These are phyloP conservation scores for Itoplectis maculator DNA, from an alignment of 2,888 invertebrate species.

Conservation along the genomic window DNA sequence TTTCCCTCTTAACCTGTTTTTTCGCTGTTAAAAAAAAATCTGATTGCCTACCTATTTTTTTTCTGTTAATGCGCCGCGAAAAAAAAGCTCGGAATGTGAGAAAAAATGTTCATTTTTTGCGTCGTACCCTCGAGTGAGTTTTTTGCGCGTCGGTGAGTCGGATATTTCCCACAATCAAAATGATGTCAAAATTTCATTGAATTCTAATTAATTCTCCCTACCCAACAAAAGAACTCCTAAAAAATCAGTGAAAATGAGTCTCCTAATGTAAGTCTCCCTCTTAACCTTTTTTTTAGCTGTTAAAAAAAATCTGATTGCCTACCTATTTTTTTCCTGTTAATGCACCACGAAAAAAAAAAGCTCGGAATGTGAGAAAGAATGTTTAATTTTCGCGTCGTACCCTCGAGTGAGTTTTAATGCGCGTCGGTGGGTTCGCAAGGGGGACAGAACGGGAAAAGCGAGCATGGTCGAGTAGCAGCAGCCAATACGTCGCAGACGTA, in stretches of 20 bases:
- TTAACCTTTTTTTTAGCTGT: too few species aligned
- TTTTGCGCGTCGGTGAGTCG: background rate
- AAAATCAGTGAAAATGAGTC: too few species aligned
- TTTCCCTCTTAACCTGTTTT: too few species aligned
- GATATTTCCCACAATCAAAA: background rate
- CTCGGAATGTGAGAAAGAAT: background rate
- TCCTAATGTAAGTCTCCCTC: too few species aligned
- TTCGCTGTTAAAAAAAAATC: background rate
- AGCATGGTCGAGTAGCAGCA: background rate
- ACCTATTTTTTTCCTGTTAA: too few species aligned
- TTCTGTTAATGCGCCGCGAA: background rate
- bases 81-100: background rate
- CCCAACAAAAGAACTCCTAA: too few species aligned
- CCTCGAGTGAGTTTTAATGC: background rate
- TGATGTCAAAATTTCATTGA: too few species aligned
- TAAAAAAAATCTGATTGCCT: background rate
- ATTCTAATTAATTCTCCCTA: too few species aligned
- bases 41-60: too few species aligned
- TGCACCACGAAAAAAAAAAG: background rate
- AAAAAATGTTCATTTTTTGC: background rate
- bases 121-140: background rate
- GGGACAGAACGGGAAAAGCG: background rate
- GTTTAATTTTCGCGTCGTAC: background rate
- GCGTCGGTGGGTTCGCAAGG: background rate
- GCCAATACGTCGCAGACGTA: constrained; percentile 15